Conservation (phyloP, 2,113 vertebrate species). For the Notechis scutatus region DNA sequence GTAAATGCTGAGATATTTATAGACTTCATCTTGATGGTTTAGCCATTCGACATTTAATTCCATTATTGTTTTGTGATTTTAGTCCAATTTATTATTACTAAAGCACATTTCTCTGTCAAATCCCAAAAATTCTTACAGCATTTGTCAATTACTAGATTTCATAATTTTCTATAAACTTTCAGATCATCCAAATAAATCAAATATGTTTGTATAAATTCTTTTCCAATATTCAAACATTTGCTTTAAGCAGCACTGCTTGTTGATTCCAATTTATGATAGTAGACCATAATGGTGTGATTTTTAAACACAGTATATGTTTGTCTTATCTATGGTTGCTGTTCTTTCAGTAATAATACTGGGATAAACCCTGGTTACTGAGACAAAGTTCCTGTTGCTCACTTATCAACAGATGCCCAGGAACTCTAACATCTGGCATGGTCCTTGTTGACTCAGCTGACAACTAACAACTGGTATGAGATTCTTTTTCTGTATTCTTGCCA, state of each 20-base stretch:
- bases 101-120: background rate
- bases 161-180: background rate
- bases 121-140: background rate
- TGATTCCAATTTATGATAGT: background rate
- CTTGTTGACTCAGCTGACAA: background rate
- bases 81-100: background rate
- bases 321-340: background rate
- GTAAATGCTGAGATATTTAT: background rate
- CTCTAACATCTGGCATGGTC: background rate
- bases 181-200: background rate
- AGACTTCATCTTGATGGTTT: background rate
- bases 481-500: background rate
- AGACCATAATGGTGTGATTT: background rate
- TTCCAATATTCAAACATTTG: background rate
- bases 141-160: background rate
- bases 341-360: background rate
- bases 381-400: background rate
- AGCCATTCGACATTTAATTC: background rate
- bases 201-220: background rate
- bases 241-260: background rate
- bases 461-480: background rate
- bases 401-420: background rate
- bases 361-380: background rate
- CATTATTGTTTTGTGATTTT: background rate
- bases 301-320: background rate